Conservation (phyloP, 1,140 invertebrate genomes). For the Hestina assimilis region DNA sequence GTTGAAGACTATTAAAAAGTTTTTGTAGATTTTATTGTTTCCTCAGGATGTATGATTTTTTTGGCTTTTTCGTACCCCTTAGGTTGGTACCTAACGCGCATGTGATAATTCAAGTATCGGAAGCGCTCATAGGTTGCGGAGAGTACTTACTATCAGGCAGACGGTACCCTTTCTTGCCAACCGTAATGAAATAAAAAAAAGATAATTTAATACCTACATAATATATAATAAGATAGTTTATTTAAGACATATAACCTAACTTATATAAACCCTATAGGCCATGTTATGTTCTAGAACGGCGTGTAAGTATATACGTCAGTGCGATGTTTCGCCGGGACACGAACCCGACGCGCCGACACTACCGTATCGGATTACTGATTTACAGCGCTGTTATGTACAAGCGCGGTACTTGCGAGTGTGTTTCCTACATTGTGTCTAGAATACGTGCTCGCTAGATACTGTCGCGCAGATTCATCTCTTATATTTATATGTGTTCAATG, state of each 20-base stretch:
- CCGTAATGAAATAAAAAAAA: no score
- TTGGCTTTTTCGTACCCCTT: no score
- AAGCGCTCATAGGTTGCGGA: no score
- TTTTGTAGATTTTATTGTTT: no score
- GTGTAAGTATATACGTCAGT: slow-evolving; percentile 17
- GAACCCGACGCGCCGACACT: slow-evolving; percentile 13
- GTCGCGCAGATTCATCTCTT: not conserved
- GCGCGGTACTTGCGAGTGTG: not conserved
- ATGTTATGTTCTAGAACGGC: slow-evolving; percentile 29
- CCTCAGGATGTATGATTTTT: no score
- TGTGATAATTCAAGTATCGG: no score
- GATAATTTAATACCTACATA: no score
- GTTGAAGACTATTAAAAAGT: no score
- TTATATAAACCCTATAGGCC: slow-evolving; percentile 1
- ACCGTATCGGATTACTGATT: slow-evolving; percentile 20
- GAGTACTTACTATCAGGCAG: no score
- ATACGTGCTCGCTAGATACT: not conserved
- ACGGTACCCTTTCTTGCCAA: no score
- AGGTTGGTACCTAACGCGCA: no score
- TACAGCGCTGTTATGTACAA: slow-evolving; percentile 13
- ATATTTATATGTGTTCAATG: not conserved
- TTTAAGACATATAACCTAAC: not conserved
- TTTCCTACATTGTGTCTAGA: not conserved
- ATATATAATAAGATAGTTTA: no score
- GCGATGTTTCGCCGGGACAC: slow-evolving; percentile 15